Base-by-base conservation (phyloP, 2,888 invertebrate species). In the Pristionchus exspectatus region DNA sequence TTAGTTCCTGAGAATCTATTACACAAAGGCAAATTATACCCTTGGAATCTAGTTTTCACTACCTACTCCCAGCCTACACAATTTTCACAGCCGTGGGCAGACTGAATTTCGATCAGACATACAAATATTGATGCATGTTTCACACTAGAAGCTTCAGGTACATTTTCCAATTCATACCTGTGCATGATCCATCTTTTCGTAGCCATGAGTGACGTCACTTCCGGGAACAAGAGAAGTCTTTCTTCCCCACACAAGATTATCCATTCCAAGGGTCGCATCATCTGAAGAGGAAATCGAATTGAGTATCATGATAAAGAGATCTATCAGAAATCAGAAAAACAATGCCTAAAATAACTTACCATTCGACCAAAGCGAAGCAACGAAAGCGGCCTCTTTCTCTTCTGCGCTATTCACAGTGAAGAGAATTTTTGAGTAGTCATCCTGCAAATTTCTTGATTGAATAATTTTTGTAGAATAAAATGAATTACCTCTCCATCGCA, bases 371-470 rank as follows among this genome's bases (percentile, higher is more conserved):
- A 90, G 16, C 14, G 90, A 90, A 27, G 56, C 84, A 21, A 90
- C 81, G 63, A 84, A 77, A 2, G 30, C 59, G 74, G 90, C 90
- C n/a, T 90, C 87, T 24, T 50, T n/a, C 30, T 72, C 72, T 18
- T 38, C 66, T 50, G 14, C 33, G 2, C 12, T 33, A 33, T 90
- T 90, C 50, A 87, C 63, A 5, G 30, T 3, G 14, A 14, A 0
- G 30, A 89, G 89, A 12, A 89, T 1, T 4, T 50, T 24, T 2
- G 81, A 72, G 59, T 89, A 89, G 9, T 89, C 44, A 24, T 33
- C 44, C 85, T 85, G 63, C 14, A 33, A 30, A 12, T 66, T 86
- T 90, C 89, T 90, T 90, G 44, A 91, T 91, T 90, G 90, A n/a
- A 27, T 90, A 30, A 27, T 89, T 27, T 1, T 14, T 30, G 18